Evolutionary conservation across 2,113 vertebrate species (phyloP).

Genomic region (Hoplias malabaricus): DNA sequence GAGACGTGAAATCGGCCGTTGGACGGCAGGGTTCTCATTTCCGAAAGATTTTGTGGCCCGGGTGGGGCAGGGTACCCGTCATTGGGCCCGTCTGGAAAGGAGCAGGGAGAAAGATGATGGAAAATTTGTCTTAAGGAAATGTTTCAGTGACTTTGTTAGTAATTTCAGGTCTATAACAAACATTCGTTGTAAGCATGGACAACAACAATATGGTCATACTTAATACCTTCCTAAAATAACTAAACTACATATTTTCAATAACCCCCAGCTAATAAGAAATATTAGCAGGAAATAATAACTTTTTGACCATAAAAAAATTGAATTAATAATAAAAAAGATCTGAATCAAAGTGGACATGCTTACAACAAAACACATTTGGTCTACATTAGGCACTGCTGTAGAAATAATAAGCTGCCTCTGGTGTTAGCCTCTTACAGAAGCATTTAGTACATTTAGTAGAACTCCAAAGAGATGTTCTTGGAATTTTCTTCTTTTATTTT

Average conservation of each 20-base stretch:
- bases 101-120: slow-evolving; percentile 40
- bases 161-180: neutral
- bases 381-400: neutral
- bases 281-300: too few relatives aligned
- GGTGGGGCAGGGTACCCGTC: slow-evolving; percentile 91
- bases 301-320: neutral
- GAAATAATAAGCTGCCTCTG: neutral
- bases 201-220: neutral
- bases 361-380: neutral
- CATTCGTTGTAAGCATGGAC: neutral
- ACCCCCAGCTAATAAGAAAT: too few relatives aligned
- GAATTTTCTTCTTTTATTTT: neutral
- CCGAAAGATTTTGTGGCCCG: slow-evolving; percentile 94
- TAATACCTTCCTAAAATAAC: too few relatives aligned
- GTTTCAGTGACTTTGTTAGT: neutral
- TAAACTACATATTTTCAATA: neutral
- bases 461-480: neutral
- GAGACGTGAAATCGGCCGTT: slow-evolving; percentile 85
- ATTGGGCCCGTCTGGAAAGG: slow-evolving; percentile 90
- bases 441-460: neutral
- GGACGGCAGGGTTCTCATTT: slow-evolving; percentile 84
- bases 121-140: neutral
- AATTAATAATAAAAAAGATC: neutral
- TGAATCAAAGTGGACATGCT: neutral
- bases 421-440: neutral